These are phyloP conservation scores for Gryllus bimaculatus DNA, from an alignment of 1,140 invertebrate genomes.

Conservation along the genomic window DNA sequence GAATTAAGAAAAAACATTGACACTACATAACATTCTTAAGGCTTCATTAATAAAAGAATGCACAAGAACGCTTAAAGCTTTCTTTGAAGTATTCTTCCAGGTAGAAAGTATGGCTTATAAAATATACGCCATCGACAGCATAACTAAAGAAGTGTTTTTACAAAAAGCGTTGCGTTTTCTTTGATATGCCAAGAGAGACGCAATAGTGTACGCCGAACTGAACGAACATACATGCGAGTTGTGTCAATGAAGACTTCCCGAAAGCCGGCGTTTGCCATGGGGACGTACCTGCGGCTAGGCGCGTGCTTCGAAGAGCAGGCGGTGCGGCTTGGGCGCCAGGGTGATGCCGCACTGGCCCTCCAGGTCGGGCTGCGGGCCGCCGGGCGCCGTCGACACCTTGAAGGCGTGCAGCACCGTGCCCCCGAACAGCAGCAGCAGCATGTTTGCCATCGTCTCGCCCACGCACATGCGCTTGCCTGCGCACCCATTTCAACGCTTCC, in stretches of 20 bases:
- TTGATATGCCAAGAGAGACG: too few species aligned
- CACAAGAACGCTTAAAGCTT: too few species aligned
- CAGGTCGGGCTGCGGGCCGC: conserved; percentile 37
- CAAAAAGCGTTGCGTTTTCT: too few species aligned
- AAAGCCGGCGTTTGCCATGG: not conserved
- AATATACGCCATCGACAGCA: too few species aligned
- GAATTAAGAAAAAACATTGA: too few species aligned
- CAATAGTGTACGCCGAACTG: too few species aligned
- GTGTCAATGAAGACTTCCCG: not conserved
- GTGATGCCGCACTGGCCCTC: conserved; percentile 61
- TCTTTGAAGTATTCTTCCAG: too few species aligned
- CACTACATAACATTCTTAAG: too few species aligned
- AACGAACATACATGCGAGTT: too few species aligned
- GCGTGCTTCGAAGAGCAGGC: conserved; percentile 1
- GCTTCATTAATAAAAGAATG: too few species aligned
- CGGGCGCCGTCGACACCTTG: conserved; percentile 34
- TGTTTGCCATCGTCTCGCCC: conserved; percentile 72
- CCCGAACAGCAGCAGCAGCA: conserved; percentile 58
- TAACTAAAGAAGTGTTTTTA: too few species aligned
- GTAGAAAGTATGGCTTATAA: too few species aligned
- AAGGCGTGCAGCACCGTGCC: conserved; percentile 54
- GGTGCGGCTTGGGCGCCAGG: conserved; percentile 49
- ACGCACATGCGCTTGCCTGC: conserved; percentile 75
- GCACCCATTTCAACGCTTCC: not conserved
- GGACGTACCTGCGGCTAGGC: not conserved